Percentiles rank a stretch among this genome's conserved stretches.
Evolutionary conservation across 2,797 vertebrate species (phyloP).

Genomic region (Enteromius afrohamiltoni): DNA sequence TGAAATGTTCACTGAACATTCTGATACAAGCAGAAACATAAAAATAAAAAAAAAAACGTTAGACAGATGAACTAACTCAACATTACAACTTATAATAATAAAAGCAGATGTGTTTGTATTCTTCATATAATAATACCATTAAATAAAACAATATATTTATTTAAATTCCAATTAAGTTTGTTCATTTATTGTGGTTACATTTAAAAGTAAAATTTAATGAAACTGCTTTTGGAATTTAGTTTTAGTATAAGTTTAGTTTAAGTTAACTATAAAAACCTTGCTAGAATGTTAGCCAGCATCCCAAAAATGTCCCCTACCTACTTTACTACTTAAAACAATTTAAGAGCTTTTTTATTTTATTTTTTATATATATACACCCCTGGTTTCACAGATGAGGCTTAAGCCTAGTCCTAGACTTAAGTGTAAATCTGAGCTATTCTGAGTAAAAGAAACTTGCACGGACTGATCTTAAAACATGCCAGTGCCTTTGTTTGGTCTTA

Average conservation of each 20-base stretch:
- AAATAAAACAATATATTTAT: neutral
- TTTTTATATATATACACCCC: no score
- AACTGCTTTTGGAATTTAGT: neutral
- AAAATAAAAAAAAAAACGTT: neutral
- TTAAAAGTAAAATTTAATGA: neutral
- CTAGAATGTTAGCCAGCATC: neutral
- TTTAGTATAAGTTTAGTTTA: neutral
- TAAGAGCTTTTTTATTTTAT: no score
- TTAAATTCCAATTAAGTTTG: neutral
- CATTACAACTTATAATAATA: neutral
- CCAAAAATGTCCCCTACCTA: no score
- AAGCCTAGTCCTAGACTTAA: no score
- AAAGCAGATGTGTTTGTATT: neutral
- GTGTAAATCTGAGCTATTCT: no score
- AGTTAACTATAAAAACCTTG: neutral
- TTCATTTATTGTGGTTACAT: neutral
- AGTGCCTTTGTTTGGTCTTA: no score
- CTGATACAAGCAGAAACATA: neutral
- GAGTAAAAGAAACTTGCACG: no score
- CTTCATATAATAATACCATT: neutral
- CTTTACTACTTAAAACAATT: no score
- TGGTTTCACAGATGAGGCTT: no score
- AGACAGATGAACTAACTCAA: neutral
- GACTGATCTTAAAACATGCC: no score
- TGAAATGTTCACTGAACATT: neutral